Percentiles rank a stretch among this genome's conserved stretches.
phyloP scores from a whole-genome alignment of 2,113 vertebrate species.

The Chlorodrepanis virens region DNA sequence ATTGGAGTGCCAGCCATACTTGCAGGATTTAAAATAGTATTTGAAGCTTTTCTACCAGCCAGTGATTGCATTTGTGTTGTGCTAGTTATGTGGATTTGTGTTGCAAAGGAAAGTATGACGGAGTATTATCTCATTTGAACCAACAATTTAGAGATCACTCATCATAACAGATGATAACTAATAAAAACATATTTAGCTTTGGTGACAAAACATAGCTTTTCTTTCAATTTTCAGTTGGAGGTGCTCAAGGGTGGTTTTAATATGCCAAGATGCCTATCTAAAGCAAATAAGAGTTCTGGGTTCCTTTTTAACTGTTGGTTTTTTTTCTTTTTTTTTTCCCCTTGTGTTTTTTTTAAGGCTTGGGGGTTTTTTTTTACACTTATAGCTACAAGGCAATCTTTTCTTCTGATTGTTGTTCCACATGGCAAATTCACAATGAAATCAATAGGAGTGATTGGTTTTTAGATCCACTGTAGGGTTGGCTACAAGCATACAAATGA shows the following conservation, averaged over 20 bases:
- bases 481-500: conserved; percentile 28
- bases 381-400: background rate
- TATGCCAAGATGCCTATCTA: background rate
- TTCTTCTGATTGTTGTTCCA: background rate
- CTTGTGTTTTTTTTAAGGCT: background rate
- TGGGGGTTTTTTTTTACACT: background rate
- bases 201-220: background rate
- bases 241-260: background rate
- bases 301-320: background rate
- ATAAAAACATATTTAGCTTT: background rate
- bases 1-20: conserved; percentile 28
- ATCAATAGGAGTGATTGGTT: conserved; percentile 33
- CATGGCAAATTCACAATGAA: conserved; percentile 11
- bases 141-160: conserved; percentile 25
- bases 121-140: conserved; percentile 20
- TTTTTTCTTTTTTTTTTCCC: no score
- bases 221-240: background rate
- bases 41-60: conserved; percentile 30
- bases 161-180: background rate
- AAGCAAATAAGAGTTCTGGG: background rate
- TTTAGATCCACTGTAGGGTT: background rate
- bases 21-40: conserved; percentile 48
- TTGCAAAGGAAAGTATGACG: background rate
- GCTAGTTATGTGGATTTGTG: conserved; percentile 37
- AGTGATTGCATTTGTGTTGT: conserved; percentile 36